A percentile compares a stretch with the other conserved stretches of the same genome.
phyloP scores from a whole-genome alignment of 2,888 invertebrate species.

The Mamestra brassicae region DNA sequence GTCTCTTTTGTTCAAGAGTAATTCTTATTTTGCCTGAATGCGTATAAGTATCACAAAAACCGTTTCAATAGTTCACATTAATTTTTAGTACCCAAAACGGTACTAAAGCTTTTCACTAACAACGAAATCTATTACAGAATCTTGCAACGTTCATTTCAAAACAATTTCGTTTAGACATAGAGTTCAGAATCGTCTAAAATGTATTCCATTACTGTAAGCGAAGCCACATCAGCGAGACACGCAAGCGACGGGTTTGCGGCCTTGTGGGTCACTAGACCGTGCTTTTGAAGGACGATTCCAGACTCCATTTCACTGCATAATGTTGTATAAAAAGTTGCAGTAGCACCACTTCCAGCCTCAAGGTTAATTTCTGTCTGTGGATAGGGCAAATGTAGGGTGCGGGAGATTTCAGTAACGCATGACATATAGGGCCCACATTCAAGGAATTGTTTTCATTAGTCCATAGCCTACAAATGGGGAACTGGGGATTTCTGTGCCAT shows the following conservation, averaged over 20 bases:
- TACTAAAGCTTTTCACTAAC: background rate
- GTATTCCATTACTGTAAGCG: constrained; percentile 13
- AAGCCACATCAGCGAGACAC: constrained; percentile 17
- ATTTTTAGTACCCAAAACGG: background rate
- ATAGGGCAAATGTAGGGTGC: no score
- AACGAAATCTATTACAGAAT: background rate
- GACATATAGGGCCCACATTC: no score
- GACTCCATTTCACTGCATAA: constrained; percentile 19
- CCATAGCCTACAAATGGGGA: no score
- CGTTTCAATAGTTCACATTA: background rate
- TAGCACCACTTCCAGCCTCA: background rate
- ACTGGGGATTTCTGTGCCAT: no score
- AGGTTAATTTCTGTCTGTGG: no score
- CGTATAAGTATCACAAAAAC: background rate
- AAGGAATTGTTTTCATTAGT: no score
- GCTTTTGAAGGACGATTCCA: constrained; percentile 18
- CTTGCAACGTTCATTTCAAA: constrained; percentile 6
- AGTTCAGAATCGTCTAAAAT: constrained; percentile 1
- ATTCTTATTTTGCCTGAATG: background rate
- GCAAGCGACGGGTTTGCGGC: background rate
- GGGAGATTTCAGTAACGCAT: no score
- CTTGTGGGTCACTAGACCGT: constrained; percentile 4
- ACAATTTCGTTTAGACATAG: constrained; percentile 2
- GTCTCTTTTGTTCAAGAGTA: no score
- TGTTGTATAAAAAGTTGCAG: background rate